Conservation (phyloP, 2,797 vertebrate genomes). For the Gymnocypris eckloni region DNA sequence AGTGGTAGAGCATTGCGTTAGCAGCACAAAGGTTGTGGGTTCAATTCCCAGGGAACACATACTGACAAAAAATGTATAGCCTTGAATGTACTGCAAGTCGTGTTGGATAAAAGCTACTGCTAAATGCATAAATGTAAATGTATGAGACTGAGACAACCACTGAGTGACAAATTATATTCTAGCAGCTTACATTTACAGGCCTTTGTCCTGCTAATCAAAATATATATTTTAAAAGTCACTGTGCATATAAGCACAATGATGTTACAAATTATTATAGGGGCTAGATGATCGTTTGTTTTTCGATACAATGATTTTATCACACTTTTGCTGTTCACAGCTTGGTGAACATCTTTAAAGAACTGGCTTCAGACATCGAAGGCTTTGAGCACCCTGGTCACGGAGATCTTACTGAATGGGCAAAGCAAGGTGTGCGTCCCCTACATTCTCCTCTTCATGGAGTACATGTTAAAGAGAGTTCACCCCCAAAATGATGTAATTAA, state of each 20-base stretch:
- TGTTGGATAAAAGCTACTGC: no score
- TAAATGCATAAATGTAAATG: no score
- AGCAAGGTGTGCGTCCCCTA: conserved; percentile 85
- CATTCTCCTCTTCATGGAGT: not conserved
- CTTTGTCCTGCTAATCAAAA: not conserved
- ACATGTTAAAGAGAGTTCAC: not conserved
- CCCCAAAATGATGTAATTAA: not conserved
- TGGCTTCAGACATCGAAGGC: conserved; percentile 86
- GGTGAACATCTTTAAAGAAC: conserved; percentile 95
- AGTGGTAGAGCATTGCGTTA: no score
- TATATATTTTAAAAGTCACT: not conserved
- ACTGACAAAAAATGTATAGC: no score
- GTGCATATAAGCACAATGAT: not conserved
- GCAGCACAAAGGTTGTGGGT: no score
- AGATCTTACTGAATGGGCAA: conserved; percentile 93
- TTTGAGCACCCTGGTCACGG: conserved; percentile 92
- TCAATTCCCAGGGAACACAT: no score
- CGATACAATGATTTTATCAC: not conserved
- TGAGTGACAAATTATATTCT: not conserved
- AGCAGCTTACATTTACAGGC: not conserved
- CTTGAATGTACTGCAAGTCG: no score
- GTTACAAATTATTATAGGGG: not conserved
- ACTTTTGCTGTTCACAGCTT: conserved; percentile 76
- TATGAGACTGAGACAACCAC: not conserved
- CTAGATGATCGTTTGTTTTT: not conserved